Evolutionary conservation across 2,888 invertebrate species (phyloP).

Genomic region (Clanis bilineata): DNA sequence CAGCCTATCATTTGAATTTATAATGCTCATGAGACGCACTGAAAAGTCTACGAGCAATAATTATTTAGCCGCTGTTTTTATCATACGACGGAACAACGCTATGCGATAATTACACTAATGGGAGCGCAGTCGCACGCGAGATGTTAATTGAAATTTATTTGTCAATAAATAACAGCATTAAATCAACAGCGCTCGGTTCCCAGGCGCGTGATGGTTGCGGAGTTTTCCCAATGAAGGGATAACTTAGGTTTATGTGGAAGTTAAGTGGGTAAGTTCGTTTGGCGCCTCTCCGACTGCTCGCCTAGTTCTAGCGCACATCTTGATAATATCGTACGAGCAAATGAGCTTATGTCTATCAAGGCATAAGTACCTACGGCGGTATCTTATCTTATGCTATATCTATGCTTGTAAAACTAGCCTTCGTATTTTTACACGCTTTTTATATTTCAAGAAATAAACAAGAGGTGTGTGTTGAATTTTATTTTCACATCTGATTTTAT

Average conservation of each 20-base stretch:
- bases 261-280: constrained; percentile 54
- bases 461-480: no score
- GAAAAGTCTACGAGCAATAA: constrained; percentile 16
- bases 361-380: neutral
- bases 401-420: neutral
- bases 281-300: constrained; percentile 51
- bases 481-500: no score
- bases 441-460: no score
- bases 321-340: neutral
- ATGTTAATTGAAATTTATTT: constrained; percentile 37
- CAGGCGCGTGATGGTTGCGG: constrained; percentile 43
- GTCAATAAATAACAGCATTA: constrained; percentile 31
- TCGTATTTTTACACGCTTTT: no score
- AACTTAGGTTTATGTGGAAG: constrained; percentile 59
- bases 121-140: neutral
- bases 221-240: constrained; percentile 49
- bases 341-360: neutral
- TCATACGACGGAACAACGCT: constrained; percentile 16
- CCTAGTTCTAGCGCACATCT: neutral
- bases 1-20: constrained; percentile 25
- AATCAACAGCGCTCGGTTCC: constrained; percentile 37
- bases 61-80: constrained; percentile 18
- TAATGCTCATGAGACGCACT: constrained; percentile 21
- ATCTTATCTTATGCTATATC: neutral
- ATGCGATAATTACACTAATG: constrained; percentile 6